Conservation (phyloP, 2,113 vertebrate genomes). For the Pyrgilauda ruficollis region DNA sequence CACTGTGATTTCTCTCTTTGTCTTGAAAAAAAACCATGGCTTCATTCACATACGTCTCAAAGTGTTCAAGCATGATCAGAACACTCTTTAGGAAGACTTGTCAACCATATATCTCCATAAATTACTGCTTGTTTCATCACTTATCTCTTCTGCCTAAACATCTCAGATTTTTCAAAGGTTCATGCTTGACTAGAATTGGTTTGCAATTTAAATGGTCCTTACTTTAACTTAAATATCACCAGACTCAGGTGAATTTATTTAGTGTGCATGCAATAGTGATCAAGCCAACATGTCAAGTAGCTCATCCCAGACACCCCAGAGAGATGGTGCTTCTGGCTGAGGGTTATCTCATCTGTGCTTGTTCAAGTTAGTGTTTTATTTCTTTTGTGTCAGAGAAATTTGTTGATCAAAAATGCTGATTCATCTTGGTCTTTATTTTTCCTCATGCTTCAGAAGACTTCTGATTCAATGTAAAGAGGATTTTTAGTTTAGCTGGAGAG, state of each 20-base stretch:
- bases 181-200: neutral
- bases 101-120: neutral
- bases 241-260: neutral
- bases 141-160: neutral
- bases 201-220: conserved; percentile 35
- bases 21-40: neutral
- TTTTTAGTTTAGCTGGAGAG: neutral
- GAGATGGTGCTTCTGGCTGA: neutral
- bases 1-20: neutral
- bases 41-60: neutral
- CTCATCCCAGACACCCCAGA: neutral
- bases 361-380: neutral
- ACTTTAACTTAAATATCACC: conserved; percentile 9
- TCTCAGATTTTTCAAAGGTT: neutral
- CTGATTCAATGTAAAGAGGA: neutral
- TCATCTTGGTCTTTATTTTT: neutral
- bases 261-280: neutral
- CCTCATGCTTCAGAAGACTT: neutral
- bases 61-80: neutral
- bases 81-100: neutral
- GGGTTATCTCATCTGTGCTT: neutral
- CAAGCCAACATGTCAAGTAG: neutral
- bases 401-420: neutral
- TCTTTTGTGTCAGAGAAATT: neutral
- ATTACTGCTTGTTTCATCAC: neutral